These are phyloP conservation scores for Phlogophora meticulosa DNA, from an alignment of 2,888 invertebrate genomes.

Conservation along the genomic window DNA sequence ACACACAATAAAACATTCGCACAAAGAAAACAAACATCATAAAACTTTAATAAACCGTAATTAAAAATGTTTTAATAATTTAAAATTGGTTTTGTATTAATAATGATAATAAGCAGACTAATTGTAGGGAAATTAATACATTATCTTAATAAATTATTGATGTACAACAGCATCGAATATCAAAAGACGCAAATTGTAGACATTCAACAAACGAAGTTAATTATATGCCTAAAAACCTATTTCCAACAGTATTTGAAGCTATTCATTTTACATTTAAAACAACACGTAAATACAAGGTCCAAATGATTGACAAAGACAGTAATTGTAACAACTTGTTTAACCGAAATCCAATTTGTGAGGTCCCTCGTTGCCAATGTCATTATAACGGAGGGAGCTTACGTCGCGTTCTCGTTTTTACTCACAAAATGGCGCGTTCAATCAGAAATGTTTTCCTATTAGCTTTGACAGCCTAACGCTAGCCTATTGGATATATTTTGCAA, in stretches of 20 bases:
- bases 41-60: slow-evolving; percentile 7
- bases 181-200: slow-evolving; percentile 8
- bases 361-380: slow-evolving; percentile 68
- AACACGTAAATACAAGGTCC: slow-evolving; percentile 7
- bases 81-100: neutral
- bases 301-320: slow-evolving; percentile 55
- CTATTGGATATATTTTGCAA: slow-evolving; percentile 40
- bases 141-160: slow-evolving; percentile 3
- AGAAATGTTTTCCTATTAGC: slow-evolving; percentile 71
- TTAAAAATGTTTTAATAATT: slow-evolving; percentile 14
- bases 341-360: slow-evolving; percentile 83
- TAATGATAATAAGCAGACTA: slow-evolving; percentile 6
- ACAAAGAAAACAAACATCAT: slow-evolving; percentile 17
- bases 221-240: neutral
- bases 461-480: slow-evolving; percentile 49
- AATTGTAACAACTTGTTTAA: slow-evolving; percentile 84
- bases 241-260: neutral
- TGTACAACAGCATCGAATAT: neutral
- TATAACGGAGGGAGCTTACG: slow-evolving; percentile 66
- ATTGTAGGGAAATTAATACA: slow-evolving; percentile 8
- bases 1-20: slow-evolving; percentile 39
- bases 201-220: neutral
- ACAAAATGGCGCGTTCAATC: slow-evolving; percentile 68
- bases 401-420: slow-evolving; percentile 47
- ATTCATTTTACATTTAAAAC: slow-evolving; percentile 20